Conservation (phyloP, 2,888 invertebrate genomes). For the Phanerotoma sp. region DNA sequence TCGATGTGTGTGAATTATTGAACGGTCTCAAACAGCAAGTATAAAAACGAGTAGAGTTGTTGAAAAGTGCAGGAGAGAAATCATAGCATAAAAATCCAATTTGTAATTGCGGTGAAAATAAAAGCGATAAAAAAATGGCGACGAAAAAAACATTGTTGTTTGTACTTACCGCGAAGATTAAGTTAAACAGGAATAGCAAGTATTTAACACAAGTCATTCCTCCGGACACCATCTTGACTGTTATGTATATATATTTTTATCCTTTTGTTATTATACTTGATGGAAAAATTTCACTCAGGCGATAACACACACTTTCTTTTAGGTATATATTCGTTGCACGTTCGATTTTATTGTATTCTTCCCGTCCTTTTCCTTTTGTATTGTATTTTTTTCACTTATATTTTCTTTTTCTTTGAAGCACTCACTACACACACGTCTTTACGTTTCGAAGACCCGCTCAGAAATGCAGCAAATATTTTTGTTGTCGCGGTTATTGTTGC, state of each 20-base stretch:
- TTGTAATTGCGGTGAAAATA: neutral
- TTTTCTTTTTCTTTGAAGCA: conserved; percentile 6
- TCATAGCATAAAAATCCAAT: conserved; percentile 1
- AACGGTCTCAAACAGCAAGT: conserved; percentile 17
- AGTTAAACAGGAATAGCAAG: conserved; percentile 83
- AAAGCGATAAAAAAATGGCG: neutral
- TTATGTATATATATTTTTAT: no score
- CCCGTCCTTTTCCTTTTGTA: neutral
- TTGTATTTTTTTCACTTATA: conserved; percentile 14
- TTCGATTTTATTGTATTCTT: neutral
- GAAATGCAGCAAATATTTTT: conserved; percentile 38
- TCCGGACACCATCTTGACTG: conserved; percentile 69
- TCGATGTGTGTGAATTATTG: conserved; percentile 21
- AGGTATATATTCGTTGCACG: no score
- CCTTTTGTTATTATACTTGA: conserved; percentile 5
- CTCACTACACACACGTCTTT: conserved; percentile 9
- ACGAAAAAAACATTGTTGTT: neutral
- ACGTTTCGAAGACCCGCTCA: conserved; percentile 32
- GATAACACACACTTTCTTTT: conserved; percentile 2
- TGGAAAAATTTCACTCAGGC: no score
- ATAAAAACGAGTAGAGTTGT: no score
- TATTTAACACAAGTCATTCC: conserved; percentile 89
- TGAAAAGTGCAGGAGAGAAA: no score
- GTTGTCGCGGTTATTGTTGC: conserved; percentile 31
- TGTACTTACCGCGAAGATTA: conserved; percentile 78